Evolutionary conservation across 2,888 invertebrate genomes (phyloP), one percentile per base, ranked within the genome.

Genomic region (Oscheius sp.): DNA sequence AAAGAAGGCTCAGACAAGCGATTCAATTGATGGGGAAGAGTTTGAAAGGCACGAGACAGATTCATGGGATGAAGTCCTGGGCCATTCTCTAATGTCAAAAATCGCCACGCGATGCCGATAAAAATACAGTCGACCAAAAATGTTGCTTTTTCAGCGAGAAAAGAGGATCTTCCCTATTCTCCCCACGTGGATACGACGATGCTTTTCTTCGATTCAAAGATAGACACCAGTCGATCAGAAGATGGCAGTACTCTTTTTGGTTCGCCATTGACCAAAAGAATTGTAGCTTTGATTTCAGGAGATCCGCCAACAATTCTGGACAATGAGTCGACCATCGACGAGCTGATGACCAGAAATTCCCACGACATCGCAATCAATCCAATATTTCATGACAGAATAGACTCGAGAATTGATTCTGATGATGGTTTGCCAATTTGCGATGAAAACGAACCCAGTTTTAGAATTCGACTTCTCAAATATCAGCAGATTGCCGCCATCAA

Each of bases 331-430:
- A 66, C 66, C 9, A 49, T 66, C n/a, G 49, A 27, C 2, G 66
- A 66, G 9, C 18, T 66, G 16, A 12, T 66, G 2, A 23, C 49
- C 9, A 49, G 66, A 25, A 66, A 66, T 18, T 18, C 52, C 12
- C 66, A 66, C 35, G 66, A 66, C 35, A 25, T 27, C 1, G 52
- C 49, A 9, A 52, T 52, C 2, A 66, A 66, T n/a, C 66, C 66
- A 1, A 66, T 66, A 13, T 66, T 66, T 29, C 66, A 66, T 21
- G 66, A 66, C 35, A n/a, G 66, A 35, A 66, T 66, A 52, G 66
- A 66, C 66, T 66, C 66, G 27, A 23, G 66, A n/a, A 66, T 66
- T 27, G 66, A 66, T 52, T 66, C 66, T 9, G 66, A 66, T 27
- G 66, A 66, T n/a, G 66, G 66, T 66, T 16, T n/a, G 12, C 25